phyloP scores from a whole-genome alignment of 2,888 invertebrate genomes.

The Pyrgus malvae region DNA sequence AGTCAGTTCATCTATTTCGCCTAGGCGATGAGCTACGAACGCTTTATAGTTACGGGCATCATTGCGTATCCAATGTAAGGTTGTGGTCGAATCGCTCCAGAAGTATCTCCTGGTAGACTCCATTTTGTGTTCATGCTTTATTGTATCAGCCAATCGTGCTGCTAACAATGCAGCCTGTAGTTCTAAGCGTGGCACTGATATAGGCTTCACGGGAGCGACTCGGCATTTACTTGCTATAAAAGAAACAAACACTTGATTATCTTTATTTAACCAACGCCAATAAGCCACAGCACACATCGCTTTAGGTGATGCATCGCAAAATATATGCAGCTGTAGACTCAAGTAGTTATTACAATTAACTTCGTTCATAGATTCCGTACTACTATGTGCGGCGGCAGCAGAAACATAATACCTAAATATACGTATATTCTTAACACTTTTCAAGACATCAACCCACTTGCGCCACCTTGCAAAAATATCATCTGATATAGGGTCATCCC shows the following conservation, averaged over 20 bases:
- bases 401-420: not conserved
- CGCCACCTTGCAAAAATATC: not conserved
- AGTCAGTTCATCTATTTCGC: conserved; percentile 3
- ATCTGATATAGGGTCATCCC: conserved; percentile 1
- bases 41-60: not conserved
- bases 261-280: conserved; percentile 22
- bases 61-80: conserved; percentile 5
- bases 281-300: conserved; percentile 28
- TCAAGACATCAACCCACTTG: not conserved
- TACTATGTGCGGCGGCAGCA: not conserved
- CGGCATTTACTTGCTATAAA: not conserved
- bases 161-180: not conserved
- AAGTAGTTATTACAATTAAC: no score
- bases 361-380: no score
- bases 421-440: not conserved
- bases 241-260: not conserved
- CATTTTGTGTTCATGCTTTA: not conserved
- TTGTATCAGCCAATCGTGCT: not conserved
- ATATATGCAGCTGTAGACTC: conserved; percentile 31
- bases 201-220: not conserved
- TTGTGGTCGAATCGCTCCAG: conserved; percentile 3
- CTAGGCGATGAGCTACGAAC: not conserved
- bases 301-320: conserved; percentile 24
- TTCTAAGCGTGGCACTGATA: not conserved
- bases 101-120: not conserved